These are phyloP conservation scores for Orthonevra nobilis DNA, from an alignment of 2,888 invertebrate species.

Conservation along the genomic window DNA sequence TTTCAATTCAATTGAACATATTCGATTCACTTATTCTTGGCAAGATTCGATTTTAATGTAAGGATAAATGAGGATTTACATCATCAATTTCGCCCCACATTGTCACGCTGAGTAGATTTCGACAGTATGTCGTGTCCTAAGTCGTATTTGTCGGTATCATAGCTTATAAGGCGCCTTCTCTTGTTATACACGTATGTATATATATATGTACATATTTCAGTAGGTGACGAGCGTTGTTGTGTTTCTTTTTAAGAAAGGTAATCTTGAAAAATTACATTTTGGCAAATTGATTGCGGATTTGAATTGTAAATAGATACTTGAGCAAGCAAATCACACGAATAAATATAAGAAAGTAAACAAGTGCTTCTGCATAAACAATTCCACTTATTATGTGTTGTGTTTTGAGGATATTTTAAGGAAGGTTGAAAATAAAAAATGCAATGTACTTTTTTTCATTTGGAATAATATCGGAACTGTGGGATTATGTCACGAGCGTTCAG, in stretches of 20 bases:
- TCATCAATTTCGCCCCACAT: slow-evolving; percentile 25
- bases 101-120: slow-evolving; percentile 4
- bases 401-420: no score
- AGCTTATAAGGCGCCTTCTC: not conserved
- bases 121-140: slow-evolving; percentile 14
- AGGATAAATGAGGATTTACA: slow-evolving; percentile 29
- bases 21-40: slow-evolving; percentile 29
- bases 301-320: slow-evolving; percentile 13
- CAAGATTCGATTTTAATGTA: slow-evolving; percentile 25
- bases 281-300: slow-evolving; percentile 16
- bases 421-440: no score
- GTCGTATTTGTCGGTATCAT: slow-evolving; percentile 15
- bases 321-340: not conserved
- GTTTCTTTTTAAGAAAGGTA: slow-evolving; percentile 1
- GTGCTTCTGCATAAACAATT: no score
- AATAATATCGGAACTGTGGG: no score
- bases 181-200: slow-evolving; percentile 7
- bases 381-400: not conserved
- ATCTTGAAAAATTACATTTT: slow-evolving; percentile 14
- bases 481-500: no score
- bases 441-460: no score
- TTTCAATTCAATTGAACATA: slow-evolving; percentile 32
- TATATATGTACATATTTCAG: no score
- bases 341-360: not conserved
- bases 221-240: slow-evolving; percentile 1